Conservation (phyloP, 2,113 vertebrate genomes). For the Ailurus styani region DNA sequence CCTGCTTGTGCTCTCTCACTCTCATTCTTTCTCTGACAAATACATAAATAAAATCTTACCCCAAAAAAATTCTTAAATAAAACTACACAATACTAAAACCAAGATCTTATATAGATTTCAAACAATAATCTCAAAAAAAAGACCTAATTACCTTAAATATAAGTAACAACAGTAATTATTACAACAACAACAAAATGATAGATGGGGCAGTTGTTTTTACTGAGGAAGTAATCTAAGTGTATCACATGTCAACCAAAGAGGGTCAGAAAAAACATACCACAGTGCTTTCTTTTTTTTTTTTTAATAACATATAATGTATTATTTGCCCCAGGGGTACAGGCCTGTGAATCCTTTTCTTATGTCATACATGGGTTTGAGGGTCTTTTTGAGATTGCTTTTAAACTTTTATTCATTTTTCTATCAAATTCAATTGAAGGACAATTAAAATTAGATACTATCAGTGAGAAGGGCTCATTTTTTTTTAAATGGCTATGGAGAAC, state of each 20-base stretch:
- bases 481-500: not conserved
- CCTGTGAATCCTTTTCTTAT: not conserved
- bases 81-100: not conserved
- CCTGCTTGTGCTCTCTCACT: too few relatives aligned
- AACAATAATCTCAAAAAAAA: slow-evolving; percentile 34
- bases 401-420: not conserved
- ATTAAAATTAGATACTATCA: not conserved
- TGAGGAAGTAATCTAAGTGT: not conserved
- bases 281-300: not conserved
- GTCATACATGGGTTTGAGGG: not conserved
- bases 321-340: too few relatives aligned
- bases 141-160: not conserved
- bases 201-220: not conserved
- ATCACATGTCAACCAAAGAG: not conserved
- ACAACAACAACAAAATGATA: not conserved
- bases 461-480: not conserved
- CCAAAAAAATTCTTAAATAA: not conserved
- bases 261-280: not conserved
- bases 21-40: too few relatives aligned
- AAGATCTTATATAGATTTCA: not conserved
- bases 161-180: not conserved
- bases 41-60: too few relatives aligned
- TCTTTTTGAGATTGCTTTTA: not conserved
- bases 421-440: not conserved
- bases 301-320: too few relatives aligned